Evolutionary conservation across 1,140 invertebrate genomes (phyloP).

Genomic region (Potamilus streckersoni): DNA sequence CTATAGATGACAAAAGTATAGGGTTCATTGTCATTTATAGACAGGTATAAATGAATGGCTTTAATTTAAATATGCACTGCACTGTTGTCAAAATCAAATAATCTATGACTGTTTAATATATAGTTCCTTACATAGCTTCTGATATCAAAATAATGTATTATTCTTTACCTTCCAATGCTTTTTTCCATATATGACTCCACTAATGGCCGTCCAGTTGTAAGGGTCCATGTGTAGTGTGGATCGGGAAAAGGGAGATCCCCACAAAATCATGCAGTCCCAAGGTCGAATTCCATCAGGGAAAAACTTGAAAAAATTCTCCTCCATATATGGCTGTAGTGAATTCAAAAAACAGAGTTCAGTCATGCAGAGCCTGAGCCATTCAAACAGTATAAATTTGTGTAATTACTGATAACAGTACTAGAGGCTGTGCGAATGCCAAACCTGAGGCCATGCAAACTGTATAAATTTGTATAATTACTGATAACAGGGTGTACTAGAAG

Average conservation of each 20-base stretch:
- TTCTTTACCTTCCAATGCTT: constrained; percentile 65
- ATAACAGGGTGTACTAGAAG: no score
- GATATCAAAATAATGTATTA: not conserved
- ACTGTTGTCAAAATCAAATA: no score
- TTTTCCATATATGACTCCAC: constrained; percentile 59
- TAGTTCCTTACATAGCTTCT: no score
- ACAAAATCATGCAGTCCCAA: constrained; percentile 64
- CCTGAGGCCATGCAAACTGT: no score
- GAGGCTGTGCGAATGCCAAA: no score
- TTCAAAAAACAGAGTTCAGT: not conserved
- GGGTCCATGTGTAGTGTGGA: constrained; percentile 66
- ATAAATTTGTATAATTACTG: no score
- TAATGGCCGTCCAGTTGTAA: constrained; percentile 68
- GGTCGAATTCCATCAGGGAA: constrained; percentile 61
- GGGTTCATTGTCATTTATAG: no score
- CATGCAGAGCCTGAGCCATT: not conserved
- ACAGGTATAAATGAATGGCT: no score
- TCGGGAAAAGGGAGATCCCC: constrained; percentile 62
- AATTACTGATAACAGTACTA: no score
- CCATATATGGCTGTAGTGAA: constrained; percentile 1
- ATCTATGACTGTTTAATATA: no score
- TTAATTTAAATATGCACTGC: no score
- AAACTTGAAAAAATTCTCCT: constrained; percentile 62
- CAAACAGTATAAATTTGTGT: not conserved
- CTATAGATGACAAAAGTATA: no score